Evolutionary conservation across 2,888 invertebrate species (phyloP), one percentile per base, ranked within the genome.

Genomic region (Drosophila cyrtoloma): DNA sequence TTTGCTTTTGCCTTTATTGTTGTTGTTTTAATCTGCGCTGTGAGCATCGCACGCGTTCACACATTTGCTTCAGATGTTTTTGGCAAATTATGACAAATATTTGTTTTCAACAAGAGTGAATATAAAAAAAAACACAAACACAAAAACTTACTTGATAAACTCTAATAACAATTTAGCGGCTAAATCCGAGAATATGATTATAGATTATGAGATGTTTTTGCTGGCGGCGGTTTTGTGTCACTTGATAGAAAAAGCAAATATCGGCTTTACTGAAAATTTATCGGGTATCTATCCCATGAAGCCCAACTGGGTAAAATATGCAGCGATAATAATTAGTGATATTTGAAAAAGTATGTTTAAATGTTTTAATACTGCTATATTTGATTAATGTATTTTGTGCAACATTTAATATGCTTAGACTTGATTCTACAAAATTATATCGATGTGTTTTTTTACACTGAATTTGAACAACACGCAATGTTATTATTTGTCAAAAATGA

Each of bases 71-170:
- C n/a, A 33, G 22, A 63, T 72, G 59, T 57, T 37, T 47, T 58
- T 26, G 47, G 51, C 28, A 32, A 65, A 39, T 39, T 39, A 33
- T 39, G 32, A 28, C 37, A 22, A 51, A 30, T 37, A 33, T 10
- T 61, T 61, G n/a, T 61, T 61, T 22, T 61, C n/a, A 32, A 51
- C 57, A 81, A 71, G 64, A 30, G 16, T 28, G 19, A 62, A 62
- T 6, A 32, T 47, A n/a, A 42, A 30, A 30, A 35, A 26, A n/a
- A 30, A 30, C 30, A 33, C 33, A 33, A 12, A 14, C 35, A 30
- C 26, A 56, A 22, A 47, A 47, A 77, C 77, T 77, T 78, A 77
- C 77, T 78, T 65, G 64, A 56, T 71, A 59, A 37, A 53, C 30
- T 65, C 58, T 50, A 47, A 44, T 22, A 51, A 9, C 14, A 73